phyloP scores from a whole-genome alignment of 2,888 invertebrate species.

The Crepidodera aurea region DNA sequence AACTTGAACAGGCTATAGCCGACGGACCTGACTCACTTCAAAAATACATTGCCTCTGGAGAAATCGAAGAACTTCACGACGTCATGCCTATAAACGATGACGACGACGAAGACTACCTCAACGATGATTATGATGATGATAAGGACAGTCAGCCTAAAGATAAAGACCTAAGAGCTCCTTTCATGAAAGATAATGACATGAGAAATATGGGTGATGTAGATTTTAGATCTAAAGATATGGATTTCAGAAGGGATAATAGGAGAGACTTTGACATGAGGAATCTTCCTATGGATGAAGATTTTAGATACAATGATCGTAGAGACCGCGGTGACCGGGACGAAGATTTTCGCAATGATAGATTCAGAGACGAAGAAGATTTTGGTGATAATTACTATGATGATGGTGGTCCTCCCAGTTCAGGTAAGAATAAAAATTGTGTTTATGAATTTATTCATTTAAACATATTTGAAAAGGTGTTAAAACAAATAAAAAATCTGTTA shows the following conservation, averaged over 20 bases:
- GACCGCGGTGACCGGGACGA: slow-evolving; percentile 45
- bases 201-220: slow-evolving; percentile 45
- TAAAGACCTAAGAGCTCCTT: slow-evolving; percentile 51
- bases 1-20: slow-evolving; percentile 77
- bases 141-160: slow-evolving; percentile 40
- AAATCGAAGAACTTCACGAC: slow-evolving; percentile 81
- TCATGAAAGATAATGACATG: slow-evolving; percentile 48
- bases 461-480: no score
- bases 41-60: slow-evolving; percentile 80
- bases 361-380: slow-evolving; percentile 52
- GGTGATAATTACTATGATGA: slow-evolving; percentile 59
- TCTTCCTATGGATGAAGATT: slow-evolving; percentile 51
- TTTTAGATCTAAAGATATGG: slow-evolving; percentile 44
- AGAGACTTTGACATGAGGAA: slow-evolving; percentile 53
- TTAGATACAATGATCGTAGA: slow-evolving; percentile 43
- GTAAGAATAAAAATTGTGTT: slow-evolving; percentile 1
- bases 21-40: slow-evolving; percentile 81
- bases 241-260: slow-evolving; percentile 47
- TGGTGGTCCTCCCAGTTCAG: slow-evolving; percentile 45
- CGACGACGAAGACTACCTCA: slow-evolving; percentile 61
- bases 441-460: neutral
- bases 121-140: slow-evolving; percentile 64
- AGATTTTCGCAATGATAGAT: slow-evolving; percentile 47
- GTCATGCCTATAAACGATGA: slow-evolving; percentile 76
- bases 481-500: no score